Conservation (phyloP, 2,113 vertebrate species). For the Phocoena sinus region DNA sequence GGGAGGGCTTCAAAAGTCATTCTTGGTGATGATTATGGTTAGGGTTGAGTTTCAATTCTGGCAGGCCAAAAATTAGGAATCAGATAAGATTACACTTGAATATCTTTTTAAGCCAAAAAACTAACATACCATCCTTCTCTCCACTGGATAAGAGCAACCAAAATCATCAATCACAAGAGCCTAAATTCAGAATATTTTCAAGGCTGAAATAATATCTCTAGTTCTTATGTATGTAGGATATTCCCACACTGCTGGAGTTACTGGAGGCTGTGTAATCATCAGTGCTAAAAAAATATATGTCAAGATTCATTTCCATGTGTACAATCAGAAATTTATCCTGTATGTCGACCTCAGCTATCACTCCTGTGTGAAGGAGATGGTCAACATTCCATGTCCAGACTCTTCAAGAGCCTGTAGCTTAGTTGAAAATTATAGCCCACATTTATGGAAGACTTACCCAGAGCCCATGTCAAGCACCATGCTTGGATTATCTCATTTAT, state of each 20-base stretch:
- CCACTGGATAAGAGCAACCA: not conserved
- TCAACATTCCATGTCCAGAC: not conserved
- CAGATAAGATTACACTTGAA: not conserved
- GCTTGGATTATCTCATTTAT: not conserved
- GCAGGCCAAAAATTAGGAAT: slow-evolving; percentile 10
- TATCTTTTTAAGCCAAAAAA: not conserved
- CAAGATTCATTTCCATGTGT: not conserved
- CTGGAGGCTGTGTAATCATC: not conserved
- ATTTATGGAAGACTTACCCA: not conserved
- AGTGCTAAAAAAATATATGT: not conserved
- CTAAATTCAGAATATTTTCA: not conserved
- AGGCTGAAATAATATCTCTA: slow-evolving; percentile 22
- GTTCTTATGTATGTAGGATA: not conserved
- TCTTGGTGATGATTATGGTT: not conserved
- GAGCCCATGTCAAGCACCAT: not conserved
- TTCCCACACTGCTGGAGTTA: not conserved
- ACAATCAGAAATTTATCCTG: not conserved
- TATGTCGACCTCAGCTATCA: not conserved
- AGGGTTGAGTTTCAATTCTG: slow-evolving; percentile 3
- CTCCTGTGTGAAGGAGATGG: not conserved
- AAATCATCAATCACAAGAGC: not conserved
- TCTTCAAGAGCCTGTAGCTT: not conserved
- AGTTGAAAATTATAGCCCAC: not conserved
- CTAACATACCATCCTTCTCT: not conserved
- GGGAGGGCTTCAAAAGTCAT: not conserved